Evolutionary conservation across 2,888 invertebrate genomes (phyloP).

Genomic region (Leptinotarsa peninsularis): DNA sequence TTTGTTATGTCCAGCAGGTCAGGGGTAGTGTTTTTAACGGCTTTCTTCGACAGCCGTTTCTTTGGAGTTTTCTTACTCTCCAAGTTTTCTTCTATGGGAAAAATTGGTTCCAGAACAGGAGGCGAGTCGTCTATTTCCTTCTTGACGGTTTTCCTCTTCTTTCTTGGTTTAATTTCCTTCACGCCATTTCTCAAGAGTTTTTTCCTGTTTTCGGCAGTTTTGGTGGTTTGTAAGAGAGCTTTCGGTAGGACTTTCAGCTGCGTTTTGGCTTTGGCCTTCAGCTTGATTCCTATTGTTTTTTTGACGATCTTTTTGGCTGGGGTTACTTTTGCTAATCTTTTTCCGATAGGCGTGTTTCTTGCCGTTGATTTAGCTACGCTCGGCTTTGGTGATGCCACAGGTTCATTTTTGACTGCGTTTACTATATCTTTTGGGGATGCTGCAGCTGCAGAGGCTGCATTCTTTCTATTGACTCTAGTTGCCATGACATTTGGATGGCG

Average conservation of each 20-base stretch:
- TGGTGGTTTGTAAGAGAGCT: constrained; percentile 57
- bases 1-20: constrained; percentile 49
- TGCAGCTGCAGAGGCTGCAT: constrained; percentile 47
- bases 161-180: constrained; percentile 54
- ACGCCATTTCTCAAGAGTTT: constrained; percentile 61
- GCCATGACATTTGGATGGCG: constrained; percentile 64
- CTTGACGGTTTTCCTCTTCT: constrained; percentile 40
- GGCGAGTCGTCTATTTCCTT: constrained; percentile 52
- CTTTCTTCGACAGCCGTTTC: constrained; percentile 48
- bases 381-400: constrained; percentile 9
- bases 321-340: constrained; percentile 47
- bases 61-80: constrained; percentile 48
- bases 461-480: constrained; percentile 64
- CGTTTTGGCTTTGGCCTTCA: constrained; percentile 59
- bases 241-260: constrained; percentile 55
- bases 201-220: constrained; percentile 58
- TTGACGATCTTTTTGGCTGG: constrained; percentile 49
- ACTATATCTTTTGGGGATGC: constrained; percentile 56
- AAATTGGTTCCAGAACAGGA: constrained; percentile 61
- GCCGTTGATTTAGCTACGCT: constrained; percentile 33
- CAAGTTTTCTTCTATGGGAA: constrained; percentile 55
- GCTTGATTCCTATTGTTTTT: constrained; percentile 52
- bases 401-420: constrained; percentile 49
- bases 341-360: constrained; percentile 45
- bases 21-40: constrained; percentile 40